A percentile compares a stretch with the other conserved stretches of the same genome.
Conservation (phyloP, 2,113 vertebrate species). For the Syngnathus floridae region DNA sequence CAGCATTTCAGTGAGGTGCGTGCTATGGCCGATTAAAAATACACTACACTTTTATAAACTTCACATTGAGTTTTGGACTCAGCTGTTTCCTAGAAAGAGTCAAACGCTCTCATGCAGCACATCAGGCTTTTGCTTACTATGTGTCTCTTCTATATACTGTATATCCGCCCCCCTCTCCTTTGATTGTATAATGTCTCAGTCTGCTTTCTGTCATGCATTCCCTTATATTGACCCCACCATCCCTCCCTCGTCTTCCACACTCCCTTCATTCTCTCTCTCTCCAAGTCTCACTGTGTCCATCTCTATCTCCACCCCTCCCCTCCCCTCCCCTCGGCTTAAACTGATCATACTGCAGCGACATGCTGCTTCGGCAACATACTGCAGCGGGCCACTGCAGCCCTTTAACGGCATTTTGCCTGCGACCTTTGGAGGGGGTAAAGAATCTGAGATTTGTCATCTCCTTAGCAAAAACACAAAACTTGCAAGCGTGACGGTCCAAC, state of each 20-base stretch:
- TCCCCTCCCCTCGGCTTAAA: conserved; percentile 48
- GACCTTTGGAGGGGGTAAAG: conserved; percentile 41
- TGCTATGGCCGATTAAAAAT: neutral
- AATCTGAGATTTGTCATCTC: conserved; percentile 13
- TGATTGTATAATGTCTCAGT: conserved; percentile 26
- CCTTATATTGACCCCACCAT: conserved; percentile 21
- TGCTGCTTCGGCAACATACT: conserved; percentile 60
- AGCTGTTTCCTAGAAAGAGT: conserved; percentile 49
- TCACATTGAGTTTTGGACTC: conserved; percentile 27
- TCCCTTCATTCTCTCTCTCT: conserved; percentile 34
- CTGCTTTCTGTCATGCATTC: conserved; percentile 55
- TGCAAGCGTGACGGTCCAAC: neutral
- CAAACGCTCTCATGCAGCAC: conserved; percentile 51
- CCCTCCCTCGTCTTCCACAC: conserved; percentile 27
- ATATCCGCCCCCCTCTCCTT: conserved; percentile 22
- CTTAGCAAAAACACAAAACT: conserved; percentile 4
- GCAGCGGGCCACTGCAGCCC: conserved; percentile 61
- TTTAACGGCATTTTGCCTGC: conserved; percentile 46
- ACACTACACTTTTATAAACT: neutral
- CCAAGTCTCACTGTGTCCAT: conserved; percentile 26
- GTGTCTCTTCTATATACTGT: conserved; percentile 21
- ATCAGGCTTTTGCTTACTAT: conserved; percentile 24
- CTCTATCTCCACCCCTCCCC: conserved; percentile 50
- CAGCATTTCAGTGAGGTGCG: no score
- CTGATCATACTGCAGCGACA: conserved; percentile 61